Percentiles rank a stretch among this genome's conserved stretches.
Conservation (phyloP, 1,140 invertebrate genomes). For the Hydropsyche tenuis region DNA sequence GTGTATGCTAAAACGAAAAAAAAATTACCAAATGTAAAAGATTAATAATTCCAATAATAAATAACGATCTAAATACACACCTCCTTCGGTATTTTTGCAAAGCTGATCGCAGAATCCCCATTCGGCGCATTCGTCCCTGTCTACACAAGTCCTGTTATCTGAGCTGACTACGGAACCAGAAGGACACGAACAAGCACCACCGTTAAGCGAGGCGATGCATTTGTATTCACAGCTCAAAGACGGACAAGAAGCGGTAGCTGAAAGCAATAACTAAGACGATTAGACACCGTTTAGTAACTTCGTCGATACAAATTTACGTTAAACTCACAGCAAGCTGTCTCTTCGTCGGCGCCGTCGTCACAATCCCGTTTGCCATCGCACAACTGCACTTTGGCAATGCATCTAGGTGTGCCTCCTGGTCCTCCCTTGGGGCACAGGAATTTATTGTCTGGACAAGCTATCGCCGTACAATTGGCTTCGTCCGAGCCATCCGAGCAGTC, state of each 20-base stretch:
- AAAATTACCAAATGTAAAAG: neutral
- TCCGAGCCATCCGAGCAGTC: conserved; percentile 89
- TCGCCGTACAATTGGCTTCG: conserved; percentile 87
- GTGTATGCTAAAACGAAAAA: conserved; percentile 67
- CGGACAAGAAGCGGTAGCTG: conserved; percentile 79
- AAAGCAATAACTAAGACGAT: conserved; percentile 39
- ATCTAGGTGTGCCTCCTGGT: conserved; percentile 74
- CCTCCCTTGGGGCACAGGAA: conserved; percentile 86
- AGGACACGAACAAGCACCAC: conserved; percentile 88
- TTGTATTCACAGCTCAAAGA: conserved; percentile 86
- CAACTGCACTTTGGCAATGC: conserved; percentile 85
- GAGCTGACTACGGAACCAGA: conserved; percentile 76
- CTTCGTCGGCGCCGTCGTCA: conserved; percentile 89
- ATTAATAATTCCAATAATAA: conserved; percentile 4
- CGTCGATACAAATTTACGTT: too few species aligned
- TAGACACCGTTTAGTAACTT: neutral
- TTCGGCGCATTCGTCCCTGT: conserved; percentile 91
- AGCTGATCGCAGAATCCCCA: conserved; percentile 97
- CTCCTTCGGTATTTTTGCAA: conserved; percentile 84
- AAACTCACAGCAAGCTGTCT: conserved; percentile 82
- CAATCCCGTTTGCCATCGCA: conserved; percentile 93
- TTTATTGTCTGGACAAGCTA: conserved; percentile 90
- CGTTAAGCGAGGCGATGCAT: conserved; percentile 87
- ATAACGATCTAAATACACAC: conserved; percentile 49
- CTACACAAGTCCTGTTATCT: conserved; percentile 86